Percentiles rank a stretch among this genome's conserved stretches.
Evolutionary conservation across 2,797 vertebrate species (phyloP).

Genomic region (Leptatherina wallacei): DNA sequence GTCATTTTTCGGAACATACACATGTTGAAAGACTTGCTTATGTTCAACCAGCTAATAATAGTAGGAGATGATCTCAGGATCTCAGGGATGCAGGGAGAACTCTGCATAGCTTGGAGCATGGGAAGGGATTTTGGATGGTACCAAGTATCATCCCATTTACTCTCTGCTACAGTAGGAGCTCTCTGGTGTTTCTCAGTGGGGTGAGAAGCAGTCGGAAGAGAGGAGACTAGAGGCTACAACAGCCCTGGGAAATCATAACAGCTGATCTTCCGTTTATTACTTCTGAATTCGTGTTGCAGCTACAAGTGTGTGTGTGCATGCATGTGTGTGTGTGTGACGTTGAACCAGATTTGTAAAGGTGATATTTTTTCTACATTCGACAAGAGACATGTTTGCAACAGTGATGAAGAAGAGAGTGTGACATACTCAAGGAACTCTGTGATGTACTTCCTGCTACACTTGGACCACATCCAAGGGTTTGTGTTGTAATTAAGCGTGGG

Average conservation of each 20-base stretch:
- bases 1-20: constrained; percentile 51
- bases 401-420: constrained; percentile 24
- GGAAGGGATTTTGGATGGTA: constrained; percentile 5
- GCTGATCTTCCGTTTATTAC: constrained; percentile 21
- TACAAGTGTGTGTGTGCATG: constrained; percentile 3
- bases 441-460: constrained; percentile 98
- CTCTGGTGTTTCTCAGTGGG: constrained; percentile 14
- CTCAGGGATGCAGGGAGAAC: constrained; percentile 1
- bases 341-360: neutral
- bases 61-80: constrained; percentile 10
- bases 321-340: neutral
- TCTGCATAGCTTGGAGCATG: constrained; percentile 7
- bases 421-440: constrained; percentile 99
- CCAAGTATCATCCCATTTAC: constrained; percentile 14
- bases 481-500: constrained; percentile 97
- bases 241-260: constrained; percentile 22
- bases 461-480: constrained; percentile 99
- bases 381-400: constrained; percentile 32
- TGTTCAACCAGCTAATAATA: constrained; percentile 22
- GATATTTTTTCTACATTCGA: neutral
- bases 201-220: constrained; percentile 17
- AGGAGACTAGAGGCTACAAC: constrained; percentile 7
- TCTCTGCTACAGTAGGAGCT: constrained; percentile 6
- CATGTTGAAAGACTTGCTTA: constrained; percentile 33
- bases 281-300: constrained; percentile 9